Evolutionary conservation across 2,113 vertebrate genomes (phyloP).

Genomic region (Serilophus lunatus): DNA sequence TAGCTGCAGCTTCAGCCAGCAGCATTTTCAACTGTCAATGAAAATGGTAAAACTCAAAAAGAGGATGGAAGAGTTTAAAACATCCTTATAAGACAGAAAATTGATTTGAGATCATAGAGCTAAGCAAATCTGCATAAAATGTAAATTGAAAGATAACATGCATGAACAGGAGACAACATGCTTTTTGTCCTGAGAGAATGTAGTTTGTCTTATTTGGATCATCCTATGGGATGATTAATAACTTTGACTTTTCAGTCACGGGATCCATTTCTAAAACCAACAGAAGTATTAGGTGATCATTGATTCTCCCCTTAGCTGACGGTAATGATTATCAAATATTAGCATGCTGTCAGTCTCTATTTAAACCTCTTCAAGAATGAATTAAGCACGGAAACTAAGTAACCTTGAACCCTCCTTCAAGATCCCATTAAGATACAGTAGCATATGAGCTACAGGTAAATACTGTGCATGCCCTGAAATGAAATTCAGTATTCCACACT

Average conservation of each 20-base stretch:
- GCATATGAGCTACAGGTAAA: not conserved
- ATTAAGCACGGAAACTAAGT: slow-evolving; percentile 48
- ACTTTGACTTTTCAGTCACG: slow-evolving; percentile 53
- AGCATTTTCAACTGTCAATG: not conserved
- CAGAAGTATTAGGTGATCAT: slow-evolving; percentile 18
- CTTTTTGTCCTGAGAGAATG: slow-evolving; percentile 32
- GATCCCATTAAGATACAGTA: slow-evolving; percentile 50
- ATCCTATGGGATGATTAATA: slow-evolving; percentile 63
- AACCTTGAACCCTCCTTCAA: slow-evolving; percentile 39
- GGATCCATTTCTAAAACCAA: slow-evolving; percentile 25
- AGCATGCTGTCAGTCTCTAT: slow-evolving; percentile 28
- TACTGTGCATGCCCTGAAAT: not conserved
- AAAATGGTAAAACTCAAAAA: not conserved
- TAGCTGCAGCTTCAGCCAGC: not conserved
- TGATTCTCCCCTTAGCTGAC: slow-evolving; percentile 11
- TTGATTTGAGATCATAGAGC: not conserved
- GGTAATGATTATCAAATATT: slow-evolving; percentile 29
- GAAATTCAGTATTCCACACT: slow-evolving; percentile 15
- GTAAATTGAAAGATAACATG: slow-evolving; percentile 31
- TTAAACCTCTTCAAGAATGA: slow-evolving; percentile 30
- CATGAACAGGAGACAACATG: slow-evolving; percentile 58
- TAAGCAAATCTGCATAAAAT: slow-evolving; percentile 38
- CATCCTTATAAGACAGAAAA: not conserved
- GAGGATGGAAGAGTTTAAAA: slow-evolving; percentile 6
- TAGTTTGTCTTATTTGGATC: slow-evolving; percentile 61